Conservation (phyloP, 2,888 invertebrate species). For the Heterodera filipjevi region DNA sequence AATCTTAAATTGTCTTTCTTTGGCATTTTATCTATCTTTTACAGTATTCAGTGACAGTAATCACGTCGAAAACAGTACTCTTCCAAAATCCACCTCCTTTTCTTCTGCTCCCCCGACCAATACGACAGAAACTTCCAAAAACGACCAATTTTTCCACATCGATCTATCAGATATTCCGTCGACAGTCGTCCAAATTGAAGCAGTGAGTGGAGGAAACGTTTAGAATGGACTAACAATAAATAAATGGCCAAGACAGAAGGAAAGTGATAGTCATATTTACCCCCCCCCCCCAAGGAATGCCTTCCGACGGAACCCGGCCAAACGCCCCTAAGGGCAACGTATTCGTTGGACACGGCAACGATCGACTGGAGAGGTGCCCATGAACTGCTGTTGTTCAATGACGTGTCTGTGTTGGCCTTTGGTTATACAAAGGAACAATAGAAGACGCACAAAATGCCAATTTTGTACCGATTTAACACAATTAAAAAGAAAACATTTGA, state of each 20-base stretch:
- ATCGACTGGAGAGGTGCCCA: constrained; percentile 22
- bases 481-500: too few species aligned
- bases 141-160: not conserved
- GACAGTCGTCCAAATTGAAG: not conserved
- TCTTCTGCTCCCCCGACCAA: not conserved
- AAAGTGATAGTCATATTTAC: too few species aligned
- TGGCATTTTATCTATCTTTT: not conserved
- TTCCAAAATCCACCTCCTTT: not conserved
- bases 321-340: constrained; percentile 1
- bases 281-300: constrained; percentile 20
- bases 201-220: constrained; percentile 7
- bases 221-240: too few species aligned
- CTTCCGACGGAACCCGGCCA: not conserved
- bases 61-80: not conserved
- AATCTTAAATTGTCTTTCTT: not conserved
- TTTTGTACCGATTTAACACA: too few species aligned
- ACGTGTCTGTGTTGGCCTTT: constrained; percentile 23
- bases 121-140: not conserved
- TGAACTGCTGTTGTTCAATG: constrained; percentile 26
- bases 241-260: too few species aligned
- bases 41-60: not conserved
- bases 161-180: not conserved
- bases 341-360: constrained; percentile 10
- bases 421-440: constrained; percentile 15
- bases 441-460: too few species aligned